Evolutionary conservation across 2,797 vertebrate genomes (phyloP).

Genomic region (Artibeus jamaicensis): DNA sequence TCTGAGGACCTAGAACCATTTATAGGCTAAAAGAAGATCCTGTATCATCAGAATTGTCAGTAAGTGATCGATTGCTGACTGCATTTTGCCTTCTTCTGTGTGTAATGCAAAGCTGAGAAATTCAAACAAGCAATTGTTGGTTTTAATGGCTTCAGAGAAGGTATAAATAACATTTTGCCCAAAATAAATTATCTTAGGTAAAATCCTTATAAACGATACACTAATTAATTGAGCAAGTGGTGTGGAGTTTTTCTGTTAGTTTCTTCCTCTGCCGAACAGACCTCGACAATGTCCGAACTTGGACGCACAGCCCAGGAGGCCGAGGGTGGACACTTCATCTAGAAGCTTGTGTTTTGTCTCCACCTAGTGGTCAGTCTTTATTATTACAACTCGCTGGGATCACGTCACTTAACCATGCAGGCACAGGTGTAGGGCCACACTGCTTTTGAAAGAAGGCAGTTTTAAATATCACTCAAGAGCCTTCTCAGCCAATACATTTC

Average conservation of each 20-base stretch:
- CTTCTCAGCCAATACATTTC: too few species aligned
- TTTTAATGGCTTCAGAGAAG: background rate
- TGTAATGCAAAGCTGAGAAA: background rate
- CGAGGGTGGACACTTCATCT: accelerated
- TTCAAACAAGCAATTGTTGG: background rate
- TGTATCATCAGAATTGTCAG: background rate
- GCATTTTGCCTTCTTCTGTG: background rate
- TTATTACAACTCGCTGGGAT: background rate
- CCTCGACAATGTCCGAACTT: too few species aligned
- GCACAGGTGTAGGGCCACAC: too few species aligned
- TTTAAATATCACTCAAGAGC: background rate
- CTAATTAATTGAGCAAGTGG: background rate
- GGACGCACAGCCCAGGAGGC: accelerated
- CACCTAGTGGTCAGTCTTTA: background rate
- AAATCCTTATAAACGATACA: background rate
- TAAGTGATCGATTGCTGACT: background rate
- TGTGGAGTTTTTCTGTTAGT: background rate
- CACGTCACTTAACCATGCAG: accelerated
- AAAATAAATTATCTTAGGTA: background rate
- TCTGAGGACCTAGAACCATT: background rate
- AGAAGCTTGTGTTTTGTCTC: constrained; percentile 8
- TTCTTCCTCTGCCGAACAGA: background rate
- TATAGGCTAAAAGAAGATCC: background rate
- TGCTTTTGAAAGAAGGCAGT: background rate
- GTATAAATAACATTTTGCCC: background rate